Evolutionary conservation across 2,888 invertebrate genomes (phyloP).

Genomic region (Branchinecta sandiegonensis): DNA sequence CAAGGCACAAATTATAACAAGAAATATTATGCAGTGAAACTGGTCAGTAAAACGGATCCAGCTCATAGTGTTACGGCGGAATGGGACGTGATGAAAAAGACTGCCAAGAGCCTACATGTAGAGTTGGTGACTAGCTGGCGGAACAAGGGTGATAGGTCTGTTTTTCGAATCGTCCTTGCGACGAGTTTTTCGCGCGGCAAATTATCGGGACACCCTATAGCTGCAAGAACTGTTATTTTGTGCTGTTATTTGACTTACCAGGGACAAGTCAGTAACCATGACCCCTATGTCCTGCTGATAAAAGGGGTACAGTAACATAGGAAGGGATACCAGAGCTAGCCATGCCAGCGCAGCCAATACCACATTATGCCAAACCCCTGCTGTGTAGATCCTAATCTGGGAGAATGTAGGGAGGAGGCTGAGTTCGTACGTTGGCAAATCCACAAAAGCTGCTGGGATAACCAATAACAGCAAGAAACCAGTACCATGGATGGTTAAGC

Average conservation of each 20-base stretch:
- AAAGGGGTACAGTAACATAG: background rate
- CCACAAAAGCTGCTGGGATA: slow-evolving; percentile 14
- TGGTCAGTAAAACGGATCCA: no score
- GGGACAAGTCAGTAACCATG: background rate
- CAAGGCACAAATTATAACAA: no score
- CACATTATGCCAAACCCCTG: slow-evolving; percentile 11
- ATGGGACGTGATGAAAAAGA: no score
- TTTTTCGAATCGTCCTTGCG: no score
- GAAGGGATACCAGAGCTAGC: background rate
- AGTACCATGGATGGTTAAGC: background rate
- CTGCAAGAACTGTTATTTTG: no score
- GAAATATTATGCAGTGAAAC: no score
- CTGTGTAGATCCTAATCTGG: slow-evolving; percentile 1
- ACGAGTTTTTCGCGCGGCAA: no score
- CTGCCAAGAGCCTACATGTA: no score
- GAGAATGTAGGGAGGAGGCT: slow-evolving; percentile 5
- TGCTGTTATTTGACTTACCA: background rate
- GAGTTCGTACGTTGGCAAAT: background rate
- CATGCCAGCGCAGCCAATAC: slow-evolving; percentile 2
- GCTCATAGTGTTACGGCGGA: no score
- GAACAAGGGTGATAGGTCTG: no score
- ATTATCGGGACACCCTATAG: no score
- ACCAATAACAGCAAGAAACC: background rate
- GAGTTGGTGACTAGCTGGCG: no score
- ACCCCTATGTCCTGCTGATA: background rate